phyloP scores from a whole-genome alignment of 2,113 vertebrate species.

The Proterorhinus semilunaris region DNA sequence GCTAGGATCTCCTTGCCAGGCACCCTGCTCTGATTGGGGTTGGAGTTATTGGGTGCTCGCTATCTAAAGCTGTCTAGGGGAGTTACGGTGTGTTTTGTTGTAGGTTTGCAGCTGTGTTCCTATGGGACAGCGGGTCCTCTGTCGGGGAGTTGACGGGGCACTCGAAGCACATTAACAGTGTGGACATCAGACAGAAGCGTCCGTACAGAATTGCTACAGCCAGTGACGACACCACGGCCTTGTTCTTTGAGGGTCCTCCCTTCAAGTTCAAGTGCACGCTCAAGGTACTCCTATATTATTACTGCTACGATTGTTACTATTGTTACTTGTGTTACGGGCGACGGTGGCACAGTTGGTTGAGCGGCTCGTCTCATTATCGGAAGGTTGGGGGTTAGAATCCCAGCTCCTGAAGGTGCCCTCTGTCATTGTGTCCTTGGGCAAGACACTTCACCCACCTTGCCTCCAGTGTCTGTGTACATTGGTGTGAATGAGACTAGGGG shows the following conservation, averaged over 20 bases:
- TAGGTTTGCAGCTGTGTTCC: slow-evolving; percentile 91
- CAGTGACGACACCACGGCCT: slow-evolving; percentile 85
- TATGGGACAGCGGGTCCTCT: slow-evolving; percentile 93
- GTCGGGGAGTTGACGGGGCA: slow-evolving; percentile 90
- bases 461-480: too few species aligned
- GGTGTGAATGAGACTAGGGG: too few species aligned
- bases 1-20: too few species aligned
- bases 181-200: slow-evolving; percentile 89
- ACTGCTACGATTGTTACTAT: not conserved
- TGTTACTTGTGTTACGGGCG: not conserved
- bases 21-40: too few species aligned
- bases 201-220: slow-evolving; percentile 86
- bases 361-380: too few species aligned
- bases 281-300: not conserved
- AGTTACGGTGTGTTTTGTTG: slow-evolving; percentile 4
- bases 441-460: too few species aligned
- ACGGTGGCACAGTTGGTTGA: too few species aligned
- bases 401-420: too few species aligned
- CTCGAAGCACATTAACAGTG: slow-evolving; percentile 90
- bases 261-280: slow-evolving; percentile 94
- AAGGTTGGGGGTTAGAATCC: too few species aligned
- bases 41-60: too few species aligned
- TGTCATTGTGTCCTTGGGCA: too few species aligned
- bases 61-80: too few species aligned
- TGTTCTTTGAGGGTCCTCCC: slow-evolving; percentile 91